Percentiles rank a stretch among this genome's conserved stretches.
Evolutionary conservation across 2,888 invertebrate genomes (phyloP).

Genomic region (Limnephilus marmoratus): DNA sequence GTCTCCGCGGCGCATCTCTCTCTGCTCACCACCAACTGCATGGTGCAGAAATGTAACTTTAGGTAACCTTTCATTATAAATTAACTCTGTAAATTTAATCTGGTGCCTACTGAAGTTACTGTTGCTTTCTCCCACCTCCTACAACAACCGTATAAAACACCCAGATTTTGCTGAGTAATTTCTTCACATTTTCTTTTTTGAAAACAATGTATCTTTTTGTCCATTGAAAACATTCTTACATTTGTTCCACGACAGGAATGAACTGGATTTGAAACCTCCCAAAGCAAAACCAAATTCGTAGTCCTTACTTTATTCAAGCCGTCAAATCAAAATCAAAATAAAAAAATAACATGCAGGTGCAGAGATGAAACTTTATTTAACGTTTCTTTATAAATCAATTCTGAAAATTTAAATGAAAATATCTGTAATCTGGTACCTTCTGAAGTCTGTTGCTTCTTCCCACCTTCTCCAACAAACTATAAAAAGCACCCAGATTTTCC

Average conservation of each 20-base stretch:
- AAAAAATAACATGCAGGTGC: slow-evolving; percentile 71
- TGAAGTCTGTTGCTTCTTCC: not conserved
- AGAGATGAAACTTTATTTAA: slow-evolving; percentile 84
- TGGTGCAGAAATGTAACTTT: slow-evolving; percentile 87
- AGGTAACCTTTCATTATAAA: slow-evolving; percentile 70
- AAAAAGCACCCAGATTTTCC: no score
- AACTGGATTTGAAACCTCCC: no score
- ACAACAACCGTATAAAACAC: not conserved
- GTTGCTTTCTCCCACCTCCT: not conserved
- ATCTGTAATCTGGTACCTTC: not conserved
- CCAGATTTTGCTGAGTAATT: no score
- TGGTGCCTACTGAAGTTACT: not conserved
- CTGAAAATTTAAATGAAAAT: not conserved
- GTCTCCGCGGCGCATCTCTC: slow-evolving; percentile 78
- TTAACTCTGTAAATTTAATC: not conserved
- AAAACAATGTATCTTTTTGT: no score
- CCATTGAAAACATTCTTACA: no score
- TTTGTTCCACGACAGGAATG: no score
- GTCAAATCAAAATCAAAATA: no score
- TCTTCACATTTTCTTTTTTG: no score
- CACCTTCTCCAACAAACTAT: not conserved
- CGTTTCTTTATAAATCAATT: not conserved
- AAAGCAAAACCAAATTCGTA: no score
- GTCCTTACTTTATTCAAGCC: no score
- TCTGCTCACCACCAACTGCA: slow-evolving; percentile 82